Percentiles rank a stretch among this genome's conserved stretches.
Conservation (phyloP, 2,888 invertebrate species). For the Ornithoptera alexandrae region DNA sequence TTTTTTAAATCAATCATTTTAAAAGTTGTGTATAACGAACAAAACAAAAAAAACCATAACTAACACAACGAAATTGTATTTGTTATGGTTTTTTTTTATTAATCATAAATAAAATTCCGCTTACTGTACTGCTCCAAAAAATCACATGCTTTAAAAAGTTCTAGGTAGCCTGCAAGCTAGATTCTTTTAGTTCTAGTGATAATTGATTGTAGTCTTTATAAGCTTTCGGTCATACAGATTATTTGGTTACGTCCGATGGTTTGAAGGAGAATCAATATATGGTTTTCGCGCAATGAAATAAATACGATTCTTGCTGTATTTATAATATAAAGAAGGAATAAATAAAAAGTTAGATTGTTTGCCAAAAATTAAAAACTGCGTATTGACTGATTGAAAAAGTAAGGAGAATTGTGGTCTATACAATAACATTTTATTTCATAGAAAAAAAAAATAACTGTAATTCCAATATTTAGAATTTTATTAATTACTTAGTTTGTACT, state of each 20-base stretch:
- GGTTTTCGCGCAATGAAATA: not conserved
- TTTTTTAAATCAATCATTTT: slow-evolving; percentile 33
- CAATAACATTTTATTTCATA: not conserved
- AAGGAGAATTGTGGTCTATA: not conserved
- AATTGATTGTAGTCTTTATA: not conserved
- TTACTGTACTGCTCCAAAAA: slow-evolving; percentile 10
- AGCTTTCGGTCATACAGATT: slow-evolving; percentile 1
- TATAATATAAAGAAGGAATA: not conserved
- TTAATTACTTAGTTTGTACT: not conserved
- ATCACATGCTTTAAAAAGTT: slow-evolving; percentile 20
- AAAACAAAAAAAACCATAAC: too few relatives aligned
- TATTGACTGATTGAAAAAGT: not conserved
- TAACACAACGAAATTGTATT: slow-evolving; percentile 28
- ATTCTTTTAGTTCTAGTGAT: slow-evolving; percentile 4
- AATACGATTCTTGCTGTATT: not conserved
- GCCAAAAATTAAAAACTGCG: not conserved
- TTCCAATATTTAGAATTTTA: slow-evolving; percentile 9
- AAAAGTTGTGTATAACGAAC: too few relatives aligned
- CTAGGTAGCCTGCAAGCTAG: slow-evolving; percentile 7
- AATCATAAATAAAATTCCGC: slow-evolving; percentile 24
- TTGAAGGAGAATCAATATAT: not conserved
- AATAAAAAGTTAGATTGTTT: not conserved
- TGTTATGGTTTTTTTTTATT: slow-evolving; percentile 37
- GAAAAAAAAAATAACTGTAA: slow-evolving; percentile 3
- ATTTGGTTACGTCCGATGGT: not conserved